Base-by-base conservation (phyloP, 53 echinoderm and acorn worm species). In the Hippasteria phrygiana region DNA sequence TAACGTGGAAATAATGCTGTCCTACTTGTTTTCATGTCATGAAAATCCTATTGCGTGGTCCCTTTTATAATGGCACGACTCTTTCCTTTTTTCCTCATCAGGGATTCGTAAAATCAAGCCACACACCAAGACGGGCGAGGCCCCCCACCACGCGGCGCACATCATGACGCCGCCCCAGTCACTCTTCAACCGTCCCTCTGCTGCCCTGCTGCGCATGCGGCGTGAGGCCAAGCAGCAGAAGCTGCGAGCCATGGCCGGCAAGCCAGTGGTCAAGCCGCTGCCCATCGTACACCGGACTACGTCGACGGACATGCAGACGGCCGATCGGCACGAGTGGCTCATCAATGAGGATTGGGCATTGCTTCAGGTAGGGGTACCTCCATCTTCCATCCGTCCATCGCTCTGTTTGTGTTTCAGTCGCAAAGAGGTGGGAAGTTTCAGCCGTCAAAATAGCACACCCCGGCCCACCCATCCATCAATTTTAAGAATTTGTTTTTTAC, bases 271-370 rank as follows among this genome's bases (percentile, higher is more conserved):
- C 74, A 97, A 97, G 45, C 95, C 95, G 14, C 67, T 92, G 26
- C 93, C 96, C 47, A 91, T 94, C 0, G 94, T 95, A 5, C 95
- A 93, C 27, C 83, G 92, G 38, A 55, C 94, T 0, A 78, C 92
- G 24, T 66, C 92, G 16, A 80, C 76, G 20, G 93, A 90, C 50
- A 80, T 90, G 20, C 89, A 92, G 46, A 82, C 89, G 1, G 90
- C 88, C 27, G 98, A 98, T 54, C 91, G 92, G 48, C 95, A 94
- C 3, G 98, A 98, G 69, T 98, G 98, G 98, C 77, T 98, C 41
- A 98, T 98, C 66, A 95, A 95, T 48, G 98, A 98, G 71, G 98
- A 98, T 75, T 98, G 98, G 98, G 98, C 98, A 16, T 80, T 97
- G 77, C 69, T 98, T 28, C 98, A 98, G 98, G 98, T 98, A 82